Evolutionary conservation across 2,888 invertebrate genomes (phyloP), one percentile per base, ranked within the genome.

Genomic region (Trimorus sp.): DNA sequence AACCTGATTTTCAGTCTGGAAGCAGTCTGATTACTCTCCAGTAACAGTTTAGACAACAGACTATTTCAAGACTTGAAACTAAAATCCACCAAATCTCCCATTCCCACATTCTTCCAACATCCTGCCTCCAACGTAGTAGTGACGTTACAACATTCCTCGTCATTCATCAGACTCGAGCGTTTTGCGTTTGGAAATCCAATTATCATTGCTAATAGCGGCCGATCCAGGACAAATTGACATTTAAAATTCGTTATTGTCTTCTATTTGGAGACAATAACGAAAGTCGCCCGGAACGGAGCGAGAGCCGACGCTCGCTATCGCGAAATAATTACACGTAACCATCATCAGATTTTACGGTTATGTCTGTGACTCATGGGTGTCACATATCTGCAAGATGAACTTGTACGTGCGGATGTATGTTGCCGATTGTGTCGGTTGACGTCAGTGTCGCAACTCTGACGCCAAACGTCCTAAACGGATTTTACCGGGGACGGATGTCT

Each of bases 381-480:
- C 76, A 53, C 56, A 62, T 63, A 68, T 76, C 68, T 62, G 42
- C 38, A 69, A 69, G 51, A 76, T 68, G 75, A 66, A 56, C 60
- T 42, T 53, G 26, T 16, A 68, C 65, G 53, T 66, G 68, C 36
- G 49, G 59, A 68, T 63, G 56, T 60, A 53, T 62, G n/a, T 76
- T 68, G 26, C 26, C 62, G 76, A 76, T 76, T 76, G 62, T 68
- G 48, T 40, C 26, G 37, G 26, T 69, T 76, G 76, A 69, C 76
- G 68, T 76, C 76, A 69, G 42, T 42, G 66, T 68, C 36, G 59
- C 66, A 63, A 65, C 74, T 66, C 56, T 75, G 75, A 75, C 75
- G 75, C 73, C 74, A 73, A 16, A 56, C 65, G 12, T 66, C 65
- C 66, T 69, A 56, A 68, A 76, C 49, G 69, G 42, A 51, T 60